Percentiles rank a stretch among this genome's conserved stretches.
Evolutionary conservation across 2,888 invertebrate species (phyloP).

Genomic region (Apamea epomidion): DNA sequence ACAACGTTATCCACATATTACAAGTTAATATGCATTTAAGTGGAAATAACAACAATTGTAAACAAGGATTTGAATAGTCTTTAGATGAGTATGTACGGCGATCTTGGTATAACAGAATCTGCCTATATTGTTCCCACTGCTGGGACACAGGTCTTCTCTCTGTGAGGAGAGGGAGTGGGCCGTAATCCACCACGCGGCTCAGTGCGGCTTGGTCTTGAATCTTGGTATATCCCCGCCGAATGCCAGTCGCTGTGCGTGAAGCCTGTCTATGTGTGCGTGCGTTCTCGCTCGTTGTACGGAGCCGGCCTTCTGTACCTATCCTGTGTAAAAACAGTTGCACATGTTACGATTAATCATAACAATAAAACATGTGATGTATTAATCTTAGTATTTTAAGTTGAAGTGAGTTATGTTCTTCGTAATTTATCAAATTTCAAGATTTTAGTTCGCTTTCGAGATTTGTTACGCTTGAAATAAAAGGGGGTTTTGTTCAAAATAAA

Average conservation of each 20-base stretch:
- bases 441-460: slow-evolving; percentile 28
- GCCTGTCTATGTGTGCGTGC: neutral
- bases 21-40: neutral
- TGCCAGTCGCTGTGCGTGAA: neutral
- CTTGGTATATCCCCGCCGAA: too few species aligned
- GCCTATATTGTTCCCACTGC: too few species aligned
- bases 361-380: slow-evolving; percentile 62
- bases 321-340: slow-evolving; percentile 29
- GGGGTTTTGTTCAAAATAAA: slow-evolving; percentile 21
- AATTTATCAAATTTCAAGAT: slow-evolving; percentile 56
- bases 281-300: neutral
- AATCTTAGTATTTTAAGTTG: slow-evolving; percentile 59
- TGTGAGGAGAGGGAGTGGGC: too few species aligned
- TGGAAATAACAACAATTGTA: neutral
- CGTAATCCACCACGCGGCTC: too few species aligned
- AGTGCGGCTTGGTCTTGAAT: too few species aligned
- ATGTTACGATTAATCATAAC: slow-evolving; percentile 58
- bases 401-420: slow-evolving; percentile 55
- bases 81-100: neutral
- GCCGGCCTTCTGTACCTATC: neutral
- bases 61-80: too few species aligned
- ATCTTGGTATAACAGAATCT: neutral
- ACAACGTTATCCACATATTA: too few species aligned
- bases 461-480: slow-evolving; percentile 28
- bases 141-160: too few species aligned